A percentile compares a stretch with the other conserved stretches of the same genome.
Conservation (phyloP, 2,113 vertebrate species). For the Benitochromis conjunctus region DNA sequence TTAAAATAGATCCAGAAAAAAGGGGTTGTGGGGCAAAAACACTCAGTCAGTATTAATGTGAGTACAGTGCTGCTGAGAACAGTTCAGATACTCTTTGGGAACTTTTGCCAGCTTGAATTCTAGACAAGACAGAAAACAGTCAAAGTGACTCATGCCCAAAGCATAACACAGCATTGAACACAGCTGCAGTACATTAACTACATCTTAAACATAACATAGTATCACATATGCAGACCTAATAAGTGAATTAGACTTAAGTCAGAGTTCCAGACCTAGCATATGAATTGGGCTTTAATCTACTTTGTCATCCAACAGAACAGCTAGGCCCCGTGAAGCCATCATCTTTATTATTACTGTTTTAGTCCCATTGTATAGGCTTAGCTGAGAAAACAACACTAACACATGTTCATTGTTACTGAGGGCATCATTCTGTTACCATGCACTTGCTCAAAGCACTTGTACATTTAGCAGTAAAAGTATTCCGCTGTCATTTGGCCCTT, state of each 20-base stretch:
- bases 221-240: not conserved
- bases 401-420: not conserved
- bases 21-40: not conserved
- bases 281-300: not conserved
- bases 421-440: not conserved
- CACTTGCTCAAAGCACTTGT: not conserved
- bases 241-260: not conserved
- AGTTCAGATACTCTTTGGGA: not conserved
- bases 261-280: not conserved
- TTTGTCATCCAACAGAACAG: not conserved
- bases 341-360: not conserved
- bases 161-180: not conserved
- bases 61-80: not conserved
- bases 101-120: not conserved
- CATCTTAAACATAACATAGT: not conserved
- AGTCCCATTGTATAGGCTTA: not conserved
- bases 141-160: not conserved
- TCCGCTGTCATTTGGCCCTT: accelerated
- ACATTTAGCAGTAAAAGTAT: not conserved
- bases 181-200: not conserved
- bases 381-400: not conserved
- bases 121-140: not conserved
- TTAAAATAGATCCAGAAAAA: not conserved
- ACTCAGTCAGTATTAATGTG: not conserved
- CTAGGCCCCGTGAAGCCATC: not conserved